phyloP scores from a whole-genome alignment of 1,140 invertebrate species.

The Drosophila saltans region DNA sequence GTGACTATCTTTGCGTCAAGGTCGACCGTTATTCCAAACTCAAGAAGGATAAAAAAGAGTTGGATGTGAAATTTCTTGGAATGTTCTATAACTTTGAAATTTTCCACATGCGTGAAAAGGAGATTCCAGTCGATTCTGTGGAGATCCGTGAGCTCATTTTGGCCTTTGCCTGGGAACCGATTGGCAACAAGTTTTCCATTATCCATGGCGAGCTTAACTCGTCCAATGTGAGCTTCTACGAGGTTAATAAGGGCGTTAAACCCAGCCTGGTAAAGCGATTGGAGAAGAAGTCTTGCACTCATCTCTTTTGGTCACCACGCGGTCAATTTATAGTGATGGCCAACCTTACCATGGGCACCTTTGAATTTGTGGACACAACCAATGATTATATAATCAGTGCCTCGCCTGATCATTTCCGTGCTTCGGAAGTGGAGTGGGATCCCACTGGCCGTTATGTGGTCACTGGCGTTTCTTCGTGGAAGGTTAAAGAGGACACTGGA shows the following conservation, averaged over 20 bases:
- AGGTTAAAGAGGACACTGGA: constrained; percentile 97
- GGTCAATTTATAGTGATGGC: constrained; percentile 98
- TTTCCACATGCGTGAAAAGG: constrained; percentile 98
- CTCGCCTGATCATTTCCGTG: constrained; percentile 94
- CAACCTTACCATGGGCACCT: constrained; percentile 91
- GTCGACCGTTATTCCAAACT: constrained; percentile 98
- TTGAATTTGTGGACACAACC: constrained; percentile 97
- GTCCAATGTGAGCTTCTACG: constrained; percentile 96
- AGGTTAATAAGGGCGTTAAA: constrained; percentile 94
- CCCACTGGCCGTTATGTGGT: constrained; percentile 99
- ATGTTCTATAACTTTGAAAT: constrained; percentile 99
- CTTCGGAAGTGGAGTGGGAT: constrained; percentile 99
- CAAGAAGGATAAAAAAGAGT: constrained; percentile 94
- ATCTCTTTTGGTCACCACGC: constrained; percentile 97
- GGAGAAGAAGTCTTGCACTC: constrained; percentile 96
- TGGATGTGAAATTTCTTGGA: constrained; percentile 96
- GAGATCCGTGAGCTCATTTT: constrained; percentile 97
- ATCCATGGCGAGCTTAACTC: constrained; percentile 96
- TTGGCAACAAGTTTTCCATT: constrained; percentile 97
- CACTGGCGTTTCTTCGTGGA: constrained; percentile 97
- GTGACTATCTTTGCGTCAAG: constrained; percentile 96
- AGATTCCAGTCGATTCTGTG: constrained; percentile 98
- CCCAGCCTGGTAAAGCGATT: constrained; percentile 94
- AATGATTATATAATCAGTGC: constrained; percentile 97
- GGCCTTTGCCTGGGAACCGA: constrained; percentile 99